A percentile compares a stretch with the other conserved stretches of the same genome.
These are phyloP conservation scores for Cryptotermes secundus DNA, from an alignment of 1,140 invertebrate species.

Conservation along the genomic window DNA sequence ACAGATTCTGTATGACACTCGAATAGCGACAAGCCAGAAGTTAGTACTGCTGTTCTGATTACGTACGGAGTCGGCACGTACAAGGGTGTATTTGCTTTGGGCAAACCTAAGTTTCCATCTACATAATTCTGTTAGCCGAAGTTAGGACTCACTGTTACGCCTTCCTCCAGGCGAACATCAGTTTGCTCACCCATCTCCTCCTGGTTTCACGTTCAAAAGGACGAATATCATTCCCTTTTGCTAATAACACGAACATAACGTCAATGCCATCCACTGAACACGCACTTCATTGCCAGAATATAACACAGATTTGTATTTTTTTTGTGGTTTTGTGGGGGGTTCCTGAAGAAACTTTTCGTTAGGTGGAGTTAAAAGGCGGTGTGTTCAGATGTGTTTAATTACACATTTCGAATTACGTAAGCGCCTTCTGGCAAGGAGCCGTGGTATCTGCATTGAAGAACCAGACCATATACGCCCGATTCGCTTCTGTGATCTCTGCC, in stretches of 20 bases:
- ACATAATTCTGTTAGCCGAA: neutral
- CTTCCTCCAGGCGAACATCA: neutral
- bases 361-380: too few species aligned
- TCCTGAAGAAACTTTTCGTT: too few species aligned
- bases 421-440: too few species aligned
- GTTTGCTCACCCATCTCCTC: neutral
- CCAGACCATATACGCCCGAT: too few species aligned
- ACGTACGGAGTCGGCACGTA: neutral
- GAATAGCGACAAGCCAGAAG: neutral
- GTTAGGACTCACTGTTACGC: neutral
- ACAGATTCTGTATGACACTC: too few species aligned
- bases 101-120: constrained; percentile 1
- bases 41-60: neutral
- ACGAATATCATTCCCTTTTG: neutral
- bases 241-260: neutral
- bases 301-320: too few species aligned
- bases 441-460: too few species aligned
- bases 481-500: too few species aligned
- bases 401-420: too few species aligned
- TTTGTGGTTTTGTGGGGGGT: too few species aligned
- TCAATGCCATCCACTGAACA: neutral
- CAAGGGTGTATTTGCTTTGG: neutral
- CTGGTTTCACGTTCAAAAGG: neutral
- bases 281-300: too few species aligned
- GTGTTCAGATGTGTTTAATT: too few species aligned